Evolutionary conservation across 2,113 vertebrate species (phyloP).

Genomic region (Pipa parva): DNA sequence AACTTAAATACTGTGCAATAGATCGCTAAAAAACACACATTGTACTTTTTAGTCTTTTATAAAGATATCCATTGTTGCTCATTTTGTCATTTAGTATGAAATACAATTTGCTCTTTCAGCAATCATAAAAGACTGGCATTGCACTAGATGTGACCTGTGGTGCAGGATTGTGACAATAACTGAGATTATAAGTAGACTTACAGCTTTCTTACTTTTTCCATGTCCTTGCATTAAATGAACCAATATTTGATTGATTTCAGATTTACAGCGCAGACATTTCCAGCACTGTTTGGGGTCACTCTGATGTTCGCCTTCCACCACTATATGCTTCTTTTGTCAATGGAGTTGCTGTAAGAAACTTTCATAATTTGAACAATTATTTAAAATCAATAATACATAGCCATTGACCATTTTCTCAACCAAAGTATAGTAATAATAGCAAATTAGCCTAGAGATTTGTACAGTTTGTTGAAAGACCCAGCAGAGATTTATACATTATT

Average conservation of each 20-base stretch:
- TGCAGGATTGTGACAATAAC: neutral
- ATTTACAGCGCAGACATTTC: constrained; percentile 63
- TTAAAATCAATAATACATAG: constrained; percentile 25
- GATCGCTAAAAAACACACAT: neutral
- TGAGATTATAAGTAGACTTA: neutral
- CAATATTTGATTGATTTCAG: constrained; percentile 54
- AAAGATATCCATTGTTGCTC: neutral
- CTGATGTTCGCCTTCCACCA: constrained; percentile 66
- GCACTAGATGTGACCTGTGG: too few relatives aligned
- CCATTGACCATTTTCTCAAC: neutral
- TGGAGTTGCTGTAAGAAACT: constrained; percentile 79
- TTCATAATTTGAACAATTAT: constrained; percentile 26
- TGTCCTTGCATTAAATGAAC: neutral
- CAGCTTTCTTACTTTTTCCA: neutral
- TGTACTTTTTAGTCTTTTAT: neutral
- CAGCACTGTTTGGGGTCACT: constrained; percentile 79
- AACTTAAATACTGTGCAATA: too few relatives aligned
- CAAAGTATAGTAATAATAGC: constrained; percentile 15
- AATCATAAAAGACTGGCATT: neutral
- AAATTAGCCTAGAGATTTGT: neutral
- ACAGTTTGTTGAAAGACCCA: neutral
- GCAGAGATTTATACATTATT: neutral
- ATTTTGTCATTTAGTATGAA: neutral
- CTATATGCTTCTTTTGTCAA: constrained; percentile 85
- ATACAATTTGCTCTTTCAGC: neutral